Evolutionary conservation across 2,888 invertebrate genomes (phyloP).

Genomic region (Pristionchus maxplancki): DNA sequence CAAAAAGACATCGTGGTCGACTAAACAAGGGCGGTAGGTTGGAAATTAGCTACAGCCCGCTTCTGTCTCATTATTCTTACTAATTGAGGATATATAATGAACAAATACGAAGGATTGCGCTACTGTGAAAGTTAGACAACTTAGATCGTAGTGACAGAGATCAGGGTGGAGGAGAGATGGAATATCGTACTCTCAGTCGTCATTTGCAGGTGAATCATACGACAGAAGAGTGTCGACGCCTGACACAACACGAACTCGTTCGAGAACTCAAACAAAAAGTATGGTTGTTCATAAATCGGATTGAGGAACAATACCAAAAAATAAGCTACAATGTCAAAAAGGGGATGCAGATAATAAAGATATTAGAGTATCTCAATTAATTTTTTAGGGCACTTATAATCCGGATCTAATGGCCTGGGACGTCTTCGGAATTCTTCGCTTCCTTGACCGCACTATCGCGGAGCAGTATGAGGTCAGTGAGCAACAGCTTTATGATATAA

Average conservation of each 20-base stretch:
- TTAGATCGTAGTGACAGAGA: too few relatives aligned
- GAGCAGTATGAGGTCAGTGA: constrained; percentile 75
- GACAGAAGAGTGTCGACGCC: constrained; percentile 63
- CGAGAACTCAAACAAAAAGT: constrained; percentile 63
- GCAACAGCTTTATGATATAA: background rate
- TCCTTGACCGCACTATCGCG: constrained; percentile 73
- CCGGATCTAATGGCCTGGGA: constrained; percentile 78
- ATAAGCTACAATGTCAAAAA: too few relatives aligned
- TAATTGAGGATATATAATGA: too few relatives aligned
- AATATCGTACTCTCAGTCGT: background rate
- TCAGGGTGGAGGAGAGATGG: background rate
- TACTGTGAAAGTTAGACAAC: too few relatives aligned
- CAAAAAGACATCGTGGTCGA: background rate
- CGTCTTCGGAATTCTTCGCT: constrained; percentile 75
- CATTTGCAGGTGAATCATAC: constrained; percentile 61
- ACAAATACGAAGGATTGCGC: too few relatives aligned
- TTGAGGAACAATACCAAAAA: too few relatives aligned
- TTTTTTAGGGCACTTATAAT: constrained; percentile 72
- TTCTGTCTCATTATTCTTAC: too few relatives aligned
- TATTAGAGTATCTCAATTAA: background rate
- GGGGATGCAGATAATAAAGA: too few relatives aligned
- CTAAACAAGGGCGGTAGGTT: background rate
- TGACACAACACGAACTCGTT: constrained; percentile 64
- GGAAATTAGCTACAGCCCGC: too few relatives aligned
- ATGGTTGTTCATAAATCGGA: background rate